Evolutionary conservation across 1,140 invertebrate species (phyloP), one percentile per base, ranked within the genome.

Genomic region (Gonioctena quinquepunctata): DNA sequence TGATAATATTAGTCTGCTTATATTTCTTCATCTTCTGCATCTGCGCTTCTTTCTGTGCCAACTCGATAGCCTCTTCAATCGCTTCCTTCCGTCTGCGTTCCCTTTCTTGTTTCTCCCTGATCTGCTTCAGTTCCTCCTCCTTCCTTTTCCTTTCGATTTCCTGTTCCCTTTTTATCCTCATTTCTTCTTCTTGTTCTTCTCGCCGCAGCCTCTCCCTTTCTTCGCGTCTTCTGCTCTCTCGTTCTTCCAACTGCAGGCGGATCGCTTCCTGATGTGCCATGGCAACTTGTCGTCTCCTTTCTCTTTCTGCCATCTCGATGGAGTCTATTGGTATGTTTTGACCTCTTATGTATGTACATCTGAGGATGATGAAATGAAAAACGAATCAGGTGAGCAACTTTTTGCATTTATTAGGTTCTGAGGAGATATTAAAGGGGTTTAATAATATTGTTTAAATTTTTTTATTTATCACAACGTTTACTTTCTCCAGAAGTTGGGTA

Each of bases 311-410:
- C 69, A 90, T 82, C 65, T 90, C 86, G 72, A 88, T 86, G 2
- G 89, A 86, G 76, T 92, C 90, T 48, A 91, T 77, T n/a, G 88
- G 90, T 26, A 89, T 86, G 79, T 92, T 92, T 83, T 93, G 91
- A 49, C 91, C 91, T 69, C 91, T 84, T 33, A 92, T 82, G 79
- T 75, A 79, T n/a, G 72, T 74, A n/a, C 42, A 22, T 48, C 80
- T 81, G 56, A n/a, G n/a, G n/a, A n/a, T n/a, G n/a, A n/a, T n/a
- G n/a, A n/a, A n/a, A n/a, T n/a, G n/a, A n/a, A n/a, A n/a, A n/a
- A n/a, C n/a, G n/a, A n/a, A n/a, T n/a, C n/a, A n/a, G n/a, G n/a
- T n/a, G n/a, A n/a, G n/a, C n/a, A n/a, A n/a, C n/a, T n/a, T n/a
- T n/a, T n/a, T n/a, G n/a, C n/a, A n/a, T n/a, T n/a, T n/a, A n/a